phyloP scores from a whole-genome alignment of 2,888 invertebrate genomes.

The Dryococelus australis region DNA sequence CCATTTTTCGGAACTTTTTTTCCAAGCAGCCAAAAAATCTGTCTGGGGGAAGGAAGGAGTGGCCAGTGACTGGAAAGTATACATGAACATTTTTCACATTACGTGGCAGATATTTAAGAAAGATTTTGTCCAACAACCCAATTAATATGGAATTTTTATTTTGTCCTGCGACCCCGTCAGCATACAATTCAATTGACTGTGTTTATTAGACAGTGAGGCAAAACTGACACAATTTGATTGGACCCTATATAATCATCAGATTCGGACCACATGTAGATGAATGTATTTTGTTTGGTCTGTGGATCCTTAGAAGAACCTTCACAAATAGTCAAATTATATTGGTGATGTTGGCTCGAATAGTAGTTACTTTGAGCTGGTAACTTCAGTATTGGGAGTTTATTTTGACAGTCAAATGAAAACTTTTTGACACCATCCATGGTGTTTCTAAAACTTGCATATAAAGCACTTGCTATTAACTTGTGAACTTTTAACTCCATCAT shows the following conservation, averaged over 20 bases:
- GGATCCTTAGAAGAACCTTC: constrained; percentile 40
- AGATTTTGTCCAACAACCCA: not conserved
- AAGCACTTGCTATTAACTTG: constrained; percentile 25
- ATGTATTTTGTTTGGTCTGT: not conserved
- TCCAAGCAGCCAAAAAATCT: not conserved
- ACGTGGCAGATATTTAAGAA: not conserved
- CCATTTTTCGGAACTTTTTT: not conserved
- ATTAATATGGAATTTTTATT: not conserved
- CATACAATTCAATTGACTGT: not conserved
- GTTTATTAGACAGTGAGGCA: not conserved
- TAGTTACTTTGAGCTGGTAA: constrained; percentile 45
- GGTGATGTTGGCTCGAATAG: constrained; percentile 44
- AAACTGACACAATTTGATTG: not conserved
- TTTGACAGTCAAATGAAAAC: constrained; percentile 36
- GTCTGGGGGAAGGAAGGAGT: not conserved
- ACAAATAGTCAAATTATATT: constrained; percentile 41
- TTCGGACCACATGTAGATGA: not conserved
- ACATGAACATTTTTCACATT: not conserved
- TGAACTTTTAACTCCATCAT: constrained; percentile 28
- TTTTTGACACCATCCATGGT: constrained; percentile 22
- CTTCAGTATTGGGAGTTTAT: constrained; percentile 43
- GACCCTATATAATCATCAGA: not conserved
- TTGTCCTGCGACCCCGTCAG: not conserved
- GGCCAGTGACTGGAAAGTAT: not conserved
- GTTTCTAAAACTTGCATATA: constrained; percentile 25